Evolutionary conservation across 2,888 invertebrate genomes (phyloP), one percentile per base, ranked within the genome.

Genomic region (Cantharis flavilabris): DNA sequence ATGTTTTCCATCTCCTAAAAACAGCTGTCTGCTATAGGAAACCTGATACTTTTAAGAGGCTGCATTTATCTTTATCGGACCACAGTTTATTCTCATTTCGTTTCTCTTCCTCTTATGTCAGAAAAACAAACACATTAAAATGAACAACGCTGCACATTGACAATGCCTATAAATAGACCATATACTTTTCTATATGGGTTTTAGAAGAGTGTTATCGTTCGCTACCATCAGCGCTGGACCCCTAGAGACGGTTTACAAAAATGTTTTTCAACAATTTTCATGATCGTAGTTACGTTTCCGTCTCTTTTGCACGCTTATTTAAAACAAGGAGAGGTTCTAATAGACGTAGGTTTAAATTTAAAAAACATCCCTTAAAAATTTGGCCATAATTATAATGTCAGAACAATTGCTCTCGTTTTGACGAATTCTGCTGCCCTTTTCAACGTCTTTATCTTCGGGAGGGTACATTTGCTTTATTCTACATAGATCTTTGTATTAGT

Each of bases 61-160:
- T 84, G 81, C 81, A 76, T 85, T 83, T 75, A 78, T 79, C 81
- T 75, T 81, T 77, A 69, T 76, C 77, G 69, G 70, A 72, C 75
- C 71, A 64, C 69, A 69, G 74, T 70, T 73, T 73, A 69, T 70
- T 75, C 30, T 79, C 78, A 76, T 79, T 72, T 81, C 79, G 69
- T 83, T 84, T 83, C 80, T 71, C 77, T 86, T 81, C 75, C 85
- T 85, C 87, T 84, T 84, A 85, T 84, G 86, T 83, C 87, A 86
- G 87, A 87, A 88, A 88, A 88, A 88, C 88, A 88, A 88, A 88
- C 88, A 88, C 88, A 88, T 88, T 88, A 88, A 88, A 88, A 88
- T 88, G 88, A 88, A 88, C 88, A 88, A 87, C 87, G 85, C 86
- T 86, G 87, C 87, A 87, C 87, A 87, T 87, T 88, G 88, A 88